Evolutionary conservation across 37 sponge, comb jelly and placozoan genomes (phyloP).

Genomic region (Amphimedon queenslandica): DNA sequence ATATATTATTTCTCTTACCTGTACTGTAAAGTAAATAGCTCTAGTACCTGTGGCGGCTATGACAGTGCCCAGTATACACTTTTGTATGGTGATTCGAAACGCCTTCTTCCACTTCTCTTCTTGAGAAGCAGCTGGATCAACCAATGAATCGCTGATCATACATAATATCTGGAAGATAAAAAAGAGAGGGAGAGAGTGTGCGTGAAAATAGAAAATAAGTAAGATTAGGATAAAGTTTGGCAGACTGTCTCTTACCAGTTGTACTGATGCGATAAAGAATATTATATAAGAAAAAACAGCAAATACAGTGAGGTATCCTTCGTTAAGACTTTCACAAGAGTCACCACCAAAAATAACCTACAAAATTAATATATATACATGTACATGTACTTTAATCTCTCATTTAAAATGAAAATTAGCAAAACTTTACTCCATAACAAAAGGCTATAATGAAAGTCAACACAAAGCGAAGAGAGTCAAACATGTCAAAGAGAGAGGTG

Average conservation of each 20-base stretch:
- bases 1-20: slow-evolving; percentile 10
- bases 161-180: slow-evolving; percentile 29
- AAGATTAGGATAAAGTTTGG: background rate
- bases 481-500: no score
- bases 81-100: slow-evolving; percentile 53
- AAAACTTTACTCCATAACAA: no score
- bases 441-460: no score
- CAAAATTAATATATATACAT: background rate
- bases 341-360: slow-evolving; percentile 6
- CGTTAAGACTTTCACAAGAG: background rate
- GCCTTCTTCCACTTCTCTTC: slow-evolving; percentile 41
- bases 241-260: slow-evolving; percentile 41
- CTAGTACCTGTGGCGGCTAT: slow-evolving; percentile 64
- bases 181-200: background rate
- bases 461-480: no score
- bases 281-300: slow-evolving; percentile 51
- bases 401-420: no score
- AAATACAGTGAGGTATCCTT: slow-evolving; percentile 31
- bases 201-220: background rate
- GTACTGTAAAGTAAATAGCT: slow-evolving; percentile 59
- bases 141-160: slow-evolving; percentile 41
- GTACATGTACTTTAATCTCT: no score
- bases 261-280: slow-evolving; percentile 44
- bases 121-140: background rate
- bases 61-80: slow-evolving; percentile 45